Evolutionary conservation across 2,888 invertebrate genomes (phyloP), one percentile per base, ranked within the genome.

Genomic region (Selenia dentaria): DNA sequence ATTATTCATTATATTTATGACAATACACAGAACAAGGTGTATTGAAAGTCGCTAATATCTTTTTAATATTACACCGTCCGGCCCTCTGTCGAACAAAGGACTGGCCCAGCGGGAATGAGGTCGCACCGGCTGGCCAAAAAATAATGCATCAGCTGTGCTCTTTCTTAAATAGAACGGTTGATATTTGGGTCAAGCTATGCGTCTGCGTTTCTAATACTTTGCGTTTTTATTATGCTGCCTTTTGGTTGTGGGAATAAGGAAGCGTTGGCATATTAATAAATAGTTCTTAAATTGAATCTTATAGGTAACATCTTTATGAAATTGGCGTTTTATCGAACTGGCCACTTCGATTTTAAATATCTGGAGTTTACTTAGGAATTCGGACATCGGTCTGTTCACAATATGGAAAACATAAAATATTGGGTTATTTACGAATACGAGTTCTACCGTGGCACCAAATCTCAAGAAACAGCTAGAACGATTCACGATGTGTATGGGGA

Each of bases 91-190:
- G 41, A 50, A 57, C 59, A 61, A 59, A 57, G 55, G 57, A 52
- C 51, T 36, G 31, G 29, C 37, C 36, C 20, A 29, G 31, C 20
- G 29, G 65, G 67, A 87, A 73, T 68, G 68, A 60, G 87, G 87
- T 84, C 83, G 83, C 60, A 55, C 70, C 73, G 69, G 74, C 79
- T 74, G 67, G 73, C 75, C 70, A 79, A 78, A 84, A 83, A 79
- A 79, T 80, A 81, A 83, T 89, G 88, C 88, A 88, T 80, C 81
- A 68, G 74, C 64, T 66, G 78, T 68, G 71, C 79, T 83, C 79
- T 71, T 79, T 82, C 80, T 59, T 70, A 88, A 89, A 87, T 88
- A 87, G 83, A 84, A 71, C 22, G 22, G 57, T 69, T 71, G 67
- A 80, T 77, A 88, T 77, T 60, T 87, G 70, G 89, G 87, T 80